Evolutionary conservation across 2,797 vertebrate species (phyloP), one percentile per base, ranked within the genome.

Genomic region (Mus spretus): DNA sequence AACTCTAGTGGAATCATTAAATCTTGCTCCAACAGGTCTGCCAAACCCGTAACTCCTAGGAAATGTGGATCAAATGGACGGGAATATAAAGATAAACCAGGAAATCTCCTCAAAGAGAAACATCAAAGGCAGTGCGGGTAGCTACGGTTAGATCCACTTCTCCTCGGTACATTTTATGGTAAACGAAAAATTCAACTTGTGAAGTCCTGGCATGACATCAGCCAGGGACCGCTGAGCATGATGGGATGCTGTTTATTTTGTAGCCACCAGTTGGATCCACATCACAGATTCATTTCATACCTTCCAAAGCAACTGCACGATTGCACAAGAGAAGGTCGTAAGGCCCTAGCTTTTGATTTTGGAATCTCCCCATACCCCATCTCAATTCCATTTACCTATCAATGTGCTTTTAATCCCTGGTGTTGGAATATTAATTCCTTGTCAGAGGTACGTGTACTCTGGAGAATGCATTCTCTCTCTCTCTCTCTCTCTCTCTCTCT

Each of bases 41-140:
- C 90, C 55, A 90, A 95, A 80, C 17, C 11, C 72, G 5, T 24
- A 86, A 81, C 70, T 91, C 72, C 6, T 82, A 83, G 72, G 90
- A 92, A 96, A 79, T 24, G 57, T 94, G 93, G 61, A 93, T 87
- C n/a, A 85, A 95, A 74, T 75, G 87, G 92, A 72, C 61, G 20
- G 70, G 74, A 81, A 95, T 82, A 93, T 65, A 93, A 89, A 53
- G 77, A 91, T 70, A 86, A 81, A 65, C 77, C 67, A 65, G 40
- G 26, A 82, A 89, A 93, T 94, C 53, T 84, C 50, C 96, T 95
- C 65, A 91, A 85, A 91, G 65, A 89, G 77, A 95, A 96, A 91
- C 86, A 88, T 95, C 44, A 81, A 85, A 91, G 92, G n/a, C 55
- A 96, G 72, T 78, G 72, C 72, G 37, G 55, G 57, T 91, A 84